Conservation (phyloP, 2,797 vertebrate species). For the Pterois miles region DNA sequence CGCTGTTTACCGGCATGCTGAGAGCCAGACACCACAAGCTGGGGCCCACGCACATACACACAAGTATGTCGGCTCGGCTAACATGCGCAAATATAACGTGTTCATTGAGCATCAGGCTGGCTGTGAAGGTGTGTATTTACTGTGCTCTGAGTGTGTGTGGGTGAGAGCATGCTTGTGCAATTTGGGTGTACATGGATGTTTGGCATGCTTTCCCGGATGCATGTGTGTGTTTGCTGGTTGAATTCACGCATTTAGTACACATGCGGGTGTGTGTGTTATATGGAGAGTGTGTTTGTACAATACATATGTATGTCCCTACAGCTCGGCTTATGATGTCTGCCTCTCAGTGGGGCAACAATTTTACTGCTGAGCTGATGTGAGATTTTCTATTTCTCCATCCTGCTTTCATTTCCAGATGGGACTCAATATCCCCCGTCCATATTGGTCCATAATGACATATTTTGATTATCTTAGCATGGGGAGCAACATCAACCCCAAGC, state of each 20-base stretch:
- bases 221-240: conserved; percentile 7
- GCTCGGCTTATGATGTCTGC: conserved; percentile 33
- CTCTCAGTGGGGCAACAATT: conserved; percentile 52
- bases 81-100: conserved; percentile 25
- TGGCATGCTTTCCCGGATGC: conserved; percentile 16
- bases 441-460: conserved; percentile 60
- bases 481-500: conserved; percentile 30
- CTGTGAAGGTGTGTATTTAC: conserved; percentile 22
- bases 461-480: conserved; percentile 57
- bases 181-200: conserved; percentile 11
- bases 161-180: conserved; percentile 14
- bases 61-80: conserved; percentile 16
- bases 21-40: conserved; percentile 65
- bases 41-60: conserved; percentile 45
- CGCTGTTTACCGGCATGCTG: conserved; percentile 67
- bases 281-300: conserved; percentile 8
- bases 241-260: conserved; percentile 26
- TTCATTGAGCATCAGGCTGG: conserved; percentile 8
- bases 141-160: background rate
- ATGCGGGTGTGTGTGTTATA: conserved; percentile 5
- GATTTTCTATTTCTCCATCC: conserved; percentile 55
- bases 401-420: conserved; percentile 57
- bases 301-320: conserved; percentile 34
- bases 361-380: conserved; percentile 56
- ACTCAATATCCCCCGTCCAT: conserved; percentile 45